phyloP scores from a whole-genome alignment of 2,797 vertebrate genomes.

The Pseudocheirus occidentalis region DNA sequence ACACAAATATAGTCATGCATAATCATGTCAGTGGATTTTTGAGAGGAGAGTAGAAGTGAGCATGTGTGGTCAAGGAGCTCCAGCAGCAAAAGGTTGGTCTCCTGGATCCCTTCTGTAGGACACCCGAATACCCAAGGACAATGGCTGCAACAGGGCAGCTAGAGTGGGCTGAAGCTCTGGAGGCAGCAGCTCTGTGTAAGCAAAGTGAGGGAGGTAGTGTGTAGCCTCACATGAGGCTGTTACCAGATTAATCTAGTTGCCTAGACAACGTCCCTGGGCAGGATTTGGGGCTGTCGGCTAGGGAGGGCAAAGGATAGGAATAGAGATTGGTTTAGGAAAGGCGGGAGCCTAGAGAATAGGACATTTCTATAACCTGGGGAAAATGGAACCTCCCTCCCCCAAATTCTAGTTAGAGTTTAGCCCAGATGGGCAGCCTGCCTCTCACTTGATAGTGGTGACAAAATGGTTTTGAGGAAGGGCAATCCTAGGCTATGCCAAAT shows the following conservation, averaged over 20 bases:
- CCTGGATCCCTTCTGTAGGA: background rate
- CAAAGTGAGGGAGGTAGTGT: slow-evolving; percentile 59
- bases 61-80: slow-evolving; percentile 18
- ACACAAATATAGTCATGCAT: slow-evolving; percentile 58
- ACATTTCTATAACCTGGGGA: background rate
- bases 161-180: slow-evolving; percentile 49
- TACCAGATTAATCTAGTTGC: slow-evolving; percentile 81
- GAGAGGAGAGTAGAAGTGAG: slow-evolving; percentile 44
- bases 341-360: background rate
- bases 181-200: slow-evolving; percentile 64
- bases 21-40: slow-evolving; percentile 70
- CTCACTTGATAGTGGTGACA: background rate
- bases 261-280: slow-evolving; percentile 79
- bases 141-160: slow-evolving; percentile 39
- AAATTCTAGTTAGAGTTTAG: background rate
- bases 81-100: slow-evolving; percentile 21
- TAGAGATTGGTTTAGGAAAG: slow-evolving; percentile 5
- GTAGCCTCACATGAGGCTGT: slow-evolving; percentile 80
- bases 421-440: background rate
- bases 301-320: slow-evolving; percentile 63
- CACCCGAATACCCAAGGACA: background rate
- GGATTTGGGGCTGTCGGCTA: slow-evolving; percentile 76
- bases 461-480: background rate
- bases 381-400: background rate
- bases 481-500: background rate